Evolutionary conservation across 1,140 invertebrate genomes (phyloP), one percentile per base, ranked within the genome.

Genomic region (Aricia agestis): DNA sequence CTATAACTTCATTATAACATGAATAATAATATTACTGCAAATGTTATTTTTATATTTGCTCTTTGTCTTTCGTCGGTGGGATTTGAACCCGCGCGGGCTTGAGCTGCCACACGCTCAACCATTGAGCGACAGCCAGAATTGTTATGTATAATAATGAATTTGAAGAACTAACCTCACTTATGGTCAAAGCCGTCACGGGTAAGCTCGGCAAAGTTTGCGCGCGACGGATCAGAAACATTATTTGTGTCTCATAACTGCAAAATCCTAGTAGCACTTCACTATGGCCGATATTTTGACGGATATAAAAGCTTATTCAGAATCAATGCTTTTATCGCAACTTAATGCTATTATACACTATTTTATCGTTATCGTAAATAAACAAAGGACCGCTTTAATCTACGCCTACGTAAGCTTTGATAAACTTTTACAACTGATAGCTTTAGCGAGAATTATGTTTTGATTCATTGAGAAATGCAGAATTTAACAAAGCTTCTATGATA

Each of bases 141-240:
- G n/a, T n/a, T n/a, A n/a, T n/a, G n/a, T n/a, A n/a, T n/a, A n/a
- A 68, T 18, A 11, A 72, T 19, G 42, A 61, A 68, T 13, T 17
- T 11, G 15, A 36, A 36, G 36, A 36, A 76, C 78, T 78, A 18
- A 83, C 81, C 76, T 81, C 74, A 17, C 68, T 75, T 31, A 75
- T 73, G n/a, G 73, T 71, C 9, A 68, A 67, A 9, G 74, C 66
- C 6, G 77, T 76, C 19, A 83, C 72, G 0, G 80, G 72, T 66
- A 85, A 65, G 41, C 63, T 74, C 3, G 82, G 76, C 7, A 80
- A 71, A 0, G 85, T 86, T 19, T 84, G 77, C 11, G 84, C 76
- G n/a, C 83, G 76, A 2, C 78, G 74, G 69, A 87, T 83, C 9
- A 84, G 69, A 77, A 85, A 86, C 85, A 87, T 86, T 67, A 66